Evolutionary conservation across 2,797 vertebrate genomes (phyloP), one percentile per base, ranked within the genome.

Genomic region (Limosa lapponica): DNA sequence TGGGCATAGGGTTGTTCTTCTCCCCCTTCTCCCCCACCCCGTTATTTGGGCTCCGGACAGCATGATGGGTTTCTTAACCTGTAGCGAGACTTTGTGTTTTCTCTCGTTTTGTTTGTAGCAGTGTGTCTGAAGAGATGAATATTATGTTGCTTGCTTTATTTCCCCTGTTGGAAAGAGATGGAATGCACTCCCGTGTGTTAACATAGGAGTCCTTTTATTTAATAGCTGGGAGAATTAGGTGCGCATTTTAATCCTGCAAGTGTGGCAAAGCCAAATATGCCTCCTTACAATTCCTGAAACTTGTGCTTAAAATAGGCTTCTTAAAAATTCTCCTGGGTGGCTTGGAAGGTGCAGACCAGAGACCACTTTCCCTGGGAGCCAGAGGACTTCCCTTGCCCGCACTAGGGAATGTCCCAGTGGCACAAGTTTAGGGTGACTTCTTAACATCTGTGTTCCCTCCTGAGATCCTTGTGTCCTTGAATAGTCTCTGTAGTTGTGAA

Each of bases 291-390:
- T 66, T 90, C 32, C 59, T 84, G 64, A 84, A 81, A 66, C 34
- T 80, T 79, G 51, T 90, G 75, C 49, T 72, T 91, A 90, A 93
- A 96, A 89, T 55, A 88, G 89, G 32, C 49, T 90, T 20, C 82
- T 88, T 93, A 75, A 89, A 69, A 71, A 17, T 91, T 54, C 58
- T 58, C 11, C 11, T 52, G 37, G 10, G 27, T 82, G 14, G 25
- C 32, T 92, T 84, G 70, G 49, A 62, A 83, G 73, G 48, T 82
- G 77, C 30, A 36, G 23, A 43, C 19, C 46, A 36, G 41, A 70
- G 59, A 46, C 46, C 0, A 2, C 46, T 89, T 84, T 82, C 30
- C 19, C 20, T 46, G 11, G 15, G 59, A 83, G 57, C 36, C 30
- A 30, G 48, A 72, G 58, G 37, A 61, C 62, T 72, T 83, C 58